These are phyloP conservation scores for Drosophila sp. DNA, from an alignment of 1,140 invertebrate genomes.

Conservation along the genomic window DNA sequence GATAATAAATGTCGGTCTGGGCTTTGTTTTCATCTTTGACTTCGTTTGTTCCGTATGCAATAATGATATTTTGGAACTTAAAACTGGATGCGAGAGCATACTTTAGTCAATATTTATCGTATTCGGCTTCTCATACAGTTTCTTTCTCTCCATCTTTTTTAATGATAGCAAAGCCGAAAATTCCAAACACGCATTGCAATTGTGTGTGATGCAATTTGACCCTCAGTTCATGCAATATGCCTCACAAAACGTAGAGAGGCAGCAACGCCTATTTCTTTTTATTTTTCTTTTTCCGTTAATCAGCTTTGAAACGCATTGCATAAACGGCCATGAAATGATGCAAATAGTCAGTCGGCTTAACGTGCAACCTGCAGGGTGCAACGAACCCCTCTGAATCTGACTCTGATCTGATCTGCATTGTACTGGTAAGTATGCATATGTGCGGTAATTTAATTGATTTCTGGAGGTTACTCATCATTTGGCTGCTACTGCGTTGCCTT, in stretches of 20 bases:
- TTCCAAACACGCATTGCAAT: background rate
- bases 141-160: background rate
- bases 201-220: background rate
- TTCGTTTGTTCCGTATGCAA: background rate
- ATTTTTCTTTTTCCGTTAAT: background rate
- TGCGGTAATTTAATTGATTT: slow-evolving; percentile 29
- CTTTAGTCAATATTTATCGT: slow-evolving; percentile 1
- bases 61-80: background rate
- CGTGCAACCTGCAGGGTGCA: background rate
- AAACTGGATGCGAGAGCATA: slow-evolving; percentile 7
- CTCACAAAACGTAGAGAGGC: background rate
- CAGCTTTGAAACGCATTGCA: slow-evolving; percentile 31
- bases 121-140: background rate
- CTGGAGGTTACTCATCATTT: slow-evolving; percentile 41
- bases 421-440: background rate
- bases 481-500: slow-evolving; percentile 54
- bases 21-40: slow-evolving; percentile 38
- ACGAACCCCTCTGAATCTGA: background rate
- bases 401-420: background rate
- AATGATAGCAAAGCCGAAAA: background rate
- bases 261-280: background rate
- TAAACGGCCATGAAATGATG: slow-evolving; percentile 46
- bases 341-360: slow-evolving; percentile 37
- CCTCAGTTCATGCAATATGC: background rate
- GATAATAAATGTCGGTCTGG: slow-evolving; percentile 67